Evolutionary conservation across 2,113 vertebrate genomes (phyloP).

Genomic region (Sturnus vulgaris): DNA sequence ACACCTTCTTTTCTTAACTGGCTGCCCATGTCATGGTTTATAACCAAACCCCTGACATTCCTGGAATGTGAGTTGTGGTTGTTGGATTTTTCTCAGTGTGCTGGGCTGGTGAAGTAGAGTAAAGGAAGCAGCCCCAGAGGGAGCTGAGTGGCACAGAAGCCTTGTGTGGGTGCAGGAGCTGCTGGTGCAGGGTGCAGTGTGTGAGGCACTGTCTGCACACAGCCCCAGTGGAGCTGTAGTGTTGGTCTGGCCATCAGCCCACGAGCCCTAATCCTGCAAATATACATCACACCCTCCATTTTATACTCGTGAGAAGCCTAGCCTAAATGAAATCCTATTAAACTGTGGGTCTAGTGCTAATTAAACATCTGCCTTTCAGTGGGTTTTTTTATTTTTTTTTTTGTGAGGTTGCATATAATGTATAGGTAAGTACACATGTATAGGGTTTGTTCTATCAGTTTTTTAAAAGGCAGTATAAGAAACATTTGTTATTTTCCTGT

Average conservation of each 20-base stretch:
- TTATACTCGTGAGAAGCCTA: conserved; percentile 15
- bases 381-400: background rate
- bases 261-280: conserved; percentile 4
- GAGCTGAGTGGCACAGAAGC: background rate
- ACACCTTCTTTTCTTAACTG: background rate
- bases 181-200: background rate
- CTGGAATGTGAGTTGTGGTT: background rate
- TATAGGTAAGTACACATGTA: background rate
- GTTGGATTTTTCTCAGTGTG: background rate
- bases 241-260: conserved; percentile 12
- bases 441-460: background rate
- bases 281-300: background rate
- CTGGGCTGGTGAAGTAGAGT: background rate
- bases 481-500: background rate
- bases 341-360: background rate
- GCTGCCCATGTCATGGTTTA: background rate
- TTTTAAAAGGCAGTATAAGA: background rate
- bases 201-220: background rate
- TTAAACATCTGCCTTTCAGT: conserved; percentile 33
- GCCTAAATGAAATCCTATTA: conserved; percentile 22
- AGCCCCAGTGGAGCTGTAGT: background rate
- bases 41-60: background rate
- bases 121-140: background rate
- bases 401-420: background rate
- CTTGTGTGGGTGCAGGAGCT: background rate